phyloP scores from a whole-genome alignment of 1,140 invertebrate genomes.

The Babylonia areolata region DNA sequence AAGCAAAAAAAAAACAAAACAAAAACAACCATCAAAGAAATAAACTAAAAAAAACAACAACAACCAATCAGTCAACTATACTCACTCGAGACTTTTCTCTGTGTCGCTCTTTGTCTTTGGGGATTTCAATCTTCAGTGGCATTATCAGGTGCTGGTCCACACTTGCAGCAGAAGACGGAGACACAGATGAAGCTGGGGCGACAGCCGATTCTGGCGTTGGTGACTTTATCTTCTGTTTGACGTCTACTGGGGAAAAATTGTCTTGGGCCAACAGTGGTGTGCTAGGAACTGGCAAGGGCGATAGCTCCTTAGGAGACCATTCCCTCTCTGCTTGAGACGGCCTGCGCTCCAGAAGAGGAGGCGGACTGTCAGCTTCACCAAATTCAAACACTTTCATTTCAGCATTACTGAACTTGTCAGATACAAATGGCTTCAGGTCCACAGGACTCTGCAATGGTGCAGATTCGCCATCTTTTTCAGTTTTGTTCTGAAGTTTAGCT shows the following conservation, averaged over 20 bases:
- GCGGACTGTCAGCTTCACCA: conserved; percentile 48
- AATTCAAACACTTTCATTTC: conserved; percentile 55
- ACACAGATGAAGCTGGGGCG: conserved; percentile 9
- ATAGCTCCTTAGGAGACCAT: neutral
- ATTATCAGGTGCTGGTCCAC: conserved; percentile 35
- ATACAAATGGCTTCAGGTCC: conserved; percentile 48
- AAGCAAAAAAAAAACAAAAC: too few relatives aligned
- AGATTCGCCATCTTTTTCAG: conserved; percentile 6
- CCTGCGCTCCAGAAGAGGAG: conserved; percentile 13
- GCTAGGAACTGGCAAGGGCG: neutral
- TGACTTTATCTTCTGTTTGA: conserved; percentile 18
- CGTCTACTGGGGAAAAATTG: neutral
- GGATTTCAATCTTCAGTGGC: conserved; percentile 34
- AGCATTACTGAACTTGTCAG: conserved; percentile 48
- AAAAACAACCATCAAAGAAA: too few relatives aligned
- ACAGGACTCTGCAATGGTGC: conserved; percentile 32
- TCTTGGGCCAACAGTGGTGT: conserved; percentile 2
- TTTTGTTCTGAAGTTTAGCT: conserved; percentile 41
- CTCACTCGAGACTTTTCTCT: conserved; percentile 30
- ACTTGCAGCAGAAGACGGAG: conserved; percentile 25
- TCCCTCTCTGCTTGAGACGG: conserved; percentile 27
- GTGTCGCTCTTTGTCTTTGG: conserved; percentile 41
- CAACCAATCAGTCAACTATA: neutral
- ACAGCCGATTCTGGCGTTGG: conserved; percentile 32
- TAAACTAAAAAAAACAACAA: neutral